Percentiles rank a stretch among this genome's conserved stretches.
These are phyloP conservation scores for Falco punctatus DNA, from an alignment of 2,113 vertebrate species.

Conservation along the genomic window DNA sequence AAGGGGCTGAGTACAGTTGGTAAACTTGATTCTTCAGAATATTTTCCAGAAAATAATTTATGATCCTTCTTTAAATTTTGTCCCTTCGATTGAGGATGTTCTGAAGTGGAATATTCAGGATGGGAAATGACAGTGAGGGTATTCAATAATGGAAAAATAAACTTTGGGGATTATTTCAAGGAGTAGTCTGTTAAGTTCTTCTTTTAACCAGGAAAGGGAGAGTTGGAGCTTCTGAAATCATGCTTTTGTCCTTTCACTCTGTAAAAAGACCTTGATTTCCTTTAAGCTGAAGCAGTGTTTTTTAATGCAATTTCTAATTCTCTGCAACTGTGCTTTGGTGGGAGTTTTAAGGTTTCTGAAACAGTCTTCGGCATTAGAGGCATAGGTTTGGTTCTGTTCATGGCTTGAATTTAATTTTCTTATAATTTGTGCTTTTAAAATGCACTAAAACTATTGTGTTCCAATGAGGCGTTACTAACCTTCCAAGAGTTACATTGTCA, in stretches of 20 bases:
- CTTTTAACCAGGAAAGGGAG: not conserved
- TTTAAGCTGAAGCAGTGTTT: not conserved
- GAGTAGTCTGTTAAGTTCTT: not conserved
- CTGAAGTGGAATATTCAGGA: not conserved
- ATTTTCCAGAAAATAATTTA: not conserved
- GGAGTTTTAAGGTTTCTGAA: not conserved
- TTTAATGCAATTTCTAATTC: slow-evolving; percentile 4
- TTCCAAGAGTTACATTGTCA: not conserved
- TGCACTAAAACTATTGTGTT: not conserved
- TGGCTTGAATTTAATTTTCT: not conserved
- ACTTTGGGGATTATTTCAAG: not conserved
- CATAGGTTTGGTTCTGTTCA: not conserved
- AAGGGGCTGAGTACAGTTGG: not conserved
- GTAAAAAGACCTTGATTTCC: not conserved
- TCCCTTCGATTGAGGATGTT: not conserved
- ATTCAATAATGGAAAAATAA: not conserved
- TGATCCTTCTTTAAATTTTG: not conserved
- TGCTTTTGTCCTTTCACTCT: not conserved
- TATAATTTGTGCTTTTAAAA: not conserved
- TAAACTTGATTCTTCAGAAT: not conserved
- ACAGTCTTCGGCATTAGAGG: not conserved
- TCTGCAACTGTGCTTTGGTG: not conserved
- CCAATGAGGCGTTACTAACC: not conserved
- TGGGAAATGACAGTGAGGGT: not conserved
- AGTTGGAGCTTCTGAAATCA: not conserved